Base-by-base conservation (phyloP, 2,888 invertebrate genomes). In the Sceliomorpha sp. region DNA sequence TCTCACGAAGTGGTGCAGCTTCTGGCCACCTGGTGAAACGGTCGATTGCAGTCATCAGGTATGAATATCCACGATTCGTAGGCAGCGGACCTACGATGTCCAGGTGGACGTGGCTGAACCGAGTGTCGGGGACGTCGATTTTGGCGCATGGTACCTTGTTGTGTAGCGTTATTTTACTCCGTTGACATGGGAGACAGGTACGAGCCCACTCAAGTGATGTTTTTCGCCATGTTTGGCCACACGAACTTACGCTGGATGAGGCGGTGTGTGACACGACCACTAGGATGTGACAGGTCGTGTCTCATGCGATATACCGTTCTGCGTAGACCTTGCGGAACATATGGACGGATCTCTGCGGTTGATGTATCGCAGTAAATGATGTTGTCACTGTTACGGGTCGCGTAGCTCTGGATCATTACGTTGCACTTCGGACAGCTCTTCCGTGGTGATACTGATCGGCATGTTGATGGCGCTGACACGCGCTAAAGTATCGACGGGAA, bases 31-130 rank as follows among this genome's bases (percentile, higher is more conserved):
- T 74, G 0, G 73, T 63, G 40, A 72, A 77, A 8, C 82, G 45
- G 32, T 84, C 81, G 1, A 81, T 69, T 69, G 78, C 77, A 0
- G 88, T 88, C 1, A 88, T 76, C 9, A 78, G 75, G 55, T 88
- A 88, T 1, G 71, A 62, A 50, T 64, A 79, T 6, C 78, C 82
- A 7, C 72, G 20, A 0, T 76, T 74, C 1, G 53, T 4, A 9
- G 87, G 84, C 8, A 89, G 66, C 0, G 89, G 89, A 1, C 88
- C 88, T 0, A 89, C 80, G 3, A 90, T 71, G 72, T 89, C 88
- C 1, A 89, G 20, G 20, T 20, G 20, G 2, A 20, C 20, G 5
- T 20, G 20, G 20, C 20, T 20, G 20, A 20, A 20, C 2, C 20
- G 20, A 2, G 20, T 20, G 5, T 20, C 20, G 2, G 20, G 20